phyloP scores from a whole-genome alignment of 2,113 vertebrate species.

The Neolamprologus kungweensis region DNA sequence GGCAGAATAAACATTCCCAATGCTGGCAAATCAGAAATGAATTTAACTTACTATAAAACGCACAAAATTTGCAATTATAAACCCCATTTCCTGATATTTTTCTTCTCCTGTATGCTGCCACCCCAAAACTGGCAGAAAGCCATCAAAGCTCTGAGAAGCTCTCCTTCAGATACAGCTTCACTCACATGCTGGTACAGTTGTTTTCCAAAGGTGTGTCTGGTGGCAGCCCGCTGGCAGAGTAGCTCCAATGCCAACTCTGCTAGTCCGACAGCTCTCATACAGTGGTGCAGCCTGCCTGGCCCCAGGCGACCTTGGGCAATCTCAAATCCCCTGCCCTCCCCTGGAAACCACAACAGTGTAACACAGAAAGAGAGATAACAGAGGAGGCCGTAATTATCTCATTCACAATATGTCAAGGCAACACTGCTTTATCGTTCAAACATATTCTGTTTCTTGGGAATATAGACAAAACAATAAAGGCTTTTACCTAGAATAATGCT shows the following conservation, averaged over 20 bases:
- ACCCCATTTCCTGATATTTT: background rate
- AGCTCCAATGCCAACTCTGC: slow-evolving; percentile 80
- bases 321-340: slow-evolving; percentile 88
- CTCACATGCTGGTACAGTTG: slow-evolving; percentile 85
- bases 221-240: slow-evolving; percentile 74
- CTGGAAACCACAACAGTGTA: slow-evolving; percentile 49
- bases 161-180: background rate
- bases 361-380: background rate
- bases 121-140: background rate
- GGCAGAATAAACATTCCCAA: background rate
- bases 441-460: background rate
- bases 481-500: slow-evolving; percentile 84
- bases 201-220: slow-evolving; percentile 79
- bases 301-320: slow-evolving; percentile 88
- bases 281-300: slow-evolving; percentile 87
- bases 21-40: background rate
- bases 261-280: slow-evolving; percentile 81
- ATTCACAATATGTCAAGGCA: background rate
- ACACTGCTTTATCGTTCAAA: background rate
- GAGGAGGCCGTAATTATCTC: background rate
- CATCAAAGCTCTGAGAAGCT: background rate
- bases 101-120: background rate
- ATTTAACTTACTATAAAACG: background rate
- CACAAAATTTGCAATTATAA: background rate
- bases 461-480: background rate